A percentile compares a stretch with the other conserved stretches of the same genome.
Conservation (phyloP, 2,888 invertebrate genomes). For the Capitulum mitella region DNA sequence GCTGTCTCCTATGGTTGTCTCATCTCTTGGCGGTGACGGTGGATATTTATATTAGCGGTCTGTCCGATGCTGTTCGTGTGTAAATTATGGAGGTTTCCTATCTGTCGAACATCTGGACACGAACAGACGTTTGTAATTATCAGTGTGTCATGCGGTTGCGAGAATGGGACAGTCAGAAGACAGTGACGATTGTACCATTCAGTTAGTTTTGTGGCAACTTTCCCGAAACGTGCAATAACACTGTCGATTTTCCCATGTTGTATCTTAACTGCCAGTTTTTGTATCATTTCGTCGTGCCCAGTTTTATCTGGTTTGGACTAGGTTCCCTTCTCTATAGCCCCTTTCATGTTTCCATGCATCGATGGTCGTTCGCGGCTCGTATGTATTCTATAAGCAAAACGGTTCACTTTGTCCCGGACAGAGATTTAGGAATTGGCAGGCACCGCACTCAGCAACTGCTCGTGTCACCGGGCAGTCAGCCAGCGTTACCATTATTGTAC, state of each 20-base stretch:
- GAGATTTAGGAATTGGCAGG: not conserved
- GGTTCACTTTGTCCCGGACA: too few species aligned
- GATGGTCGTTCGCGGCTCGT: not conserved
- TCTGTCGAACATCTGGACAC: not conserved
- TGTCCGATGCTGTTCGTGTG: not conserved
- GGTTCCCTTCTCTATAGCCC: not conserved
- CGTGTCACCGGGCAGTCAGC: not conserved
- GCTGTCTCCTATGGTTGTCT: not conserved
- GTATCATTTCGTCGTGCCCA: not conserved
- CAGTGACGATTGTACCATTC: not conserved
- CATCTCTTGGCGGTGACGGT: not conserved
- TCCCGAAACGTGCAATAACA: constrained; percentile 14
- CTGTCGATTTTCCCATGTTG: not conserved
- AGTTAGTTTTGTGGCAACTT: not conserved
- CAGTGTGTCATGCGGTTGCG: not conserved
- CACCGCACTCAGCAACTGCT: not conserved
- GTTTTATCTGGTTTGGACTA: not conserved
- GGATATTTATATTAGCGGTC: constrained; percentile 5
- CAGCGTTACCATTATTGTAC: constrained; percentile 12
- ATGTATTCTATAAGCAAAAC: too few species aligned
- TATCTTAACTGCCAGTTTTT: not conserved
- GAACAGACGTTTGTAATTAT: not conserved
- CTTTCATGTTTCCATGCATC: not conserved
- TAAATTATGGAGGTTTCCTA: not conserved
- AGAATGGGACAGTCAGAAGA: not conserved